A percentile compares a stretch with the other conserved stretches of the same genome.
Evolutionary conservation across 2,113 vertebrate species (phyloP).

Genomic region (Piaya cayana): DNA sequence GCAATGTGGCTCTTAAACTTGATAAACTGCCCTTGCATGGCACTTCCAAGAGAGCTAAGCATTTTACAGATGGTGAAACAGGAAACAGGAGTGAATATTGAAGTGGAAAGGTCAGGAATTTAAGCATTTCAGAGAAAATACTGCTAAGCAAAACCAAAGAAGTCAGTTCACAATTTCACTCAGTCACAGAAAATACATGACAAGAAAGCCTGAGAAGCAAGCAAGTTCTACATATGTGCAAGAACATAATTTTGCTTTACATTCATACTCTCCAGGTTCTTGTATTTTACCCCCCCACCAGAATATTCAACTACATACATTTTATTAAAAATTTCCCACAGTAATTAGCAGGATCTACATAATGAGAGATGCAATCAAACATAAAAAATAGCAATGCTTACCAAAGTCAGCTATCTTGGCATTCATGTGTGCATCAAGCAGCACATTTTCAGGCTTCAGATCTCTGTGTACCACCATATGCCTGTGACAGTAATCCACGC

Average conservation of each 20-base stretch:
- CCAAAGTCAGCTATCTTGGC: constrained; percentile 99
- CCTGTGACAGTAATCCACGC: constrained; percentile 97
- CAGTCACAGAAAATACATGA: neutral
- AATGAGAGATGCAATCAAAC: neutral
- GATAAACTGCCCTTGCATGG: neutral
- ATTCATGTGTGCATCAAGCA: constrained; percentile 98
- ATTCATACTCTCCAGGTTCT: neutral
- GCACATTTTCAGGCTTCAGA: constrained; percentile 98
- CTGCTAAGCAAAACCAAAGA: neutral
- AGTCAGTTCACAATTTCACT: neutral
- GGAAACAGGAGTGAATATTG: neutral
- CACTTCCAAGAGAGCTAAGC: neutral
- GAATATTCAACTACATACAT: neutral
- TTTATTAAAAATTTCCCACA: neutral
- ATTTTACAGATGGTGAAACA: neutral
- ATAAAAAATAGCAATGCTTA: constrained; percentile 61
- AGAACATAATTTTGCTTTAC: neutral
- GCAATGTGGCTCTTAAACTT: neutral
- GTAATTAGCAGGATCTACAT: neutral
- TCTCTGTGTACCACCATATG: constrained; percentile 99
- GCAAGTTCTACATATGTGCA: neutral
- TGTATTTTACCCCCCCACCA: neutral
- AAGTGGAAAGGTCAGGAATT: neutral
- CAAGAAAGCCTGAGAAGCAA: neutral
- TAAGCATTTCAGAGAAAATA: neutral